These are phyloP conservation scores for Drosophila setosimentum DNA, from an alignment of 2,888 invertebrate genomes.

Conservation along the genomic window DNA sequence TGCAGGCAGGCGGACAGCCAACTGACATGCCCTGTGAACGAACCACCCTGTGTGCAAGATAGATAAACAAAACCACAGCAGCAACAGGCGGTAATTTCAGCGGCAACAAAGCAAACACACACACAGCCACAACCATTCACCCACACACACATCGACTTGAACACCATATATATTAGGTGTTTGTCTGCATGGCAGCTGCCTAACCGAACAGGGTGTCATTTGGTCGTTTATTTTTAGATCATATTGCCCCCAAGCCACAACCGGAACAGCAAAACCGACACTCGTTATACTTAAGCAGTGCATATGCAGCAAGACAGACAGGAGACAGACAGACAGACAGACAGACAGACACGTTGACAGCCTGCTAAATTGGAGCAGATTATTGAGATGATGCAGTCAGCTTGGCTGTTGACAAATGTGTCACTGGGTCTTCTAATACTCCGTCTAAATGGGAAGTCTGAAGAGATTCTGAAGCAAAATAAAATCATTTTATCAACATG, in stretches of 20 bases:
- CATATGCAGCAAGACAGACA: constrained; percentile 1
- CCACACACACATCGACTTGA: not conserved
- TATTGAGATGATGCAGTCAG: constrained; percentile 45
- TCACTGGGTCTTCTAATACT: constrained; percentile 46
- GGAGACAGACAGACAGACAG: not conserved
- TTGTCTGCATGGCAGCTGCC: constrained; percentile 29
- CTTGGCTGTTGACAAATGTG: constrained; percentile 51
- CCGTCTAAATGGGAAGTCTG: not conserved
- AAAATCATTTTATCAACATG: not conserved
- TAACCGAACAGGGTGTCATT: constrained; percentile 33
- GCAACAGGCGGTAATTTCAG: constrained; percentile 49
- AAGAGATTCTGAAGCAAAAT: not conserved
- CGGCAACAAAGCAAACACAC: not conserved
- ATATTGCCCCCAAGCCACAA: constrained; percentile 9
- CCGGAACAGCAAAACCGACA: constrained; percentile 22
- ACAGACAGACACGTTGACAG: constrained; percentile 31
- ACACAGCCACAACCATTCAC: not conserved
- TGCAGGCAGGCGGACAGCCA: constrained; percentile 9
- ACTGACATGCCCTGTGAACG: constrained; percentile 31
- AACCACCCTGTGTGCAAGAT: constrained; percentile 36
- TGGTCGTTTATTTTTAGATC: constrained; percentile 43
- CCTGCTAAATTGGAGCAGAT: constrained; percentile 49
- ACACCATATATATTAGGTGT: not conserved
- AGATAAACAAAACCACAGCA: constrained; percentile 47
- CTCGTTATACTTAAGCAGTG: constrained; percentile 8